Percentiles rank a stretch among this genome's conserved stretches.
Evolutionary conservation across 2,797 vertebrate genomes (phyloP).

Genomic region (Eutrigla gurnardus): DNA sequence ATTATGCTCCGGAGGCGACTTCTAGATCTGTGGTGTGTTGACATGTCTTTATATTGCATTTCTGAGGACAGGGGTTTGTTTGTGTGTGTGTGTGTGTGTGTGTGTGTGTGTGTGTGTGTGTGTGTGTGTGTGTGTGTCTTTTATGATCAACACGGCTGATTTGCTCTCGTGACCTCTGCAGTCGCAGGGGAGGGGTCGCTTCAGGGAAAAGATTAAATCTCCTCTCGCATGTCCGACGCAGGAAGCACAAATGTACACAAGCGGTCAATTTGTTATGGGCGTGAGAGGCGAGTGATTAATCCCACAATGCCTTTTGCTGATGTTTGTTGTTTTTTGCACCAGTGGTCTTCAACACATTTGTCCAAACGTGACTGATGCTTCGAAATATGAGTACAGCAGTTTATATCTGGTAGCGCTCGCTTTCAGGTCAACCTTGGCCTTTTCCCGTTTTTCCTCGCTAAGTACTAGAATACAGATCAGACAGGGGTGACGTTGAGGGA

Average conservation of each 20-base stretch:
- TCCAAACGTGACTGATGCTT: constrained; percentile 26
- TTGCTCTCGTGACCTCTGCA: constrained; percentile 36
- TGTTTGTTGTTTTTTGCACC: constrained; percentile 33
- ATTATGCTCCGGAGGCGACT: background rate
- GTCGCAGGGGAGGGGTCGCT: constrained; percentile 23
- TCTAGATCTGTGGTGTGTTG: background rate
- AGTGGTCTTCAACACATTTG: constrained; percentile 17
- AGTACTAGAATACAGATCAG: constrained; percentile 32
- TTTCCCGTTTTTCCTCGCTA: constrained; percentile 1
- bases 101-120: background rate
- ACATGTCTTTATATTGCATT: background rate
- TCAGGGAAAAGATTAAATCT: constrained; percentile 38
- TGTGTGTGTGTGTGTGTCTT: background rate
- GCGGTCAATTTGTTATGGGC: constrained; percentile 25
- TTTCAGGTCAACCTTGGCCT: constrained; percentile 42
- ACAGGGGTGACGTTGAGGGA: constrained; percentile 47
- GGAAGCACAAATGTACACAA: constrained; percentile 42
- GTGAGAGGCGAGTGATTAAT: constrained; percentile 5
- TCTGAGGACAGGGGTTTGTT: background rate
- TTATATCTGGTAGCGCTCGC: constrained; percentile 25
- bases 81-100: no score
- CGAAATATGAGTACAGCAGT: constrained; percentile 16
- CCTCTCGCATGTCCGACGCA: constrained; percentile 33
- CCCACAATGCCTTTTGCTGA: constrained; percentile 29
- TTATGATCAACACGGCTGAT: constrained; percentile 21